Conservation (phyloP, 2,888 invertebrate species). For the Drosophila mettleri region DNA sequence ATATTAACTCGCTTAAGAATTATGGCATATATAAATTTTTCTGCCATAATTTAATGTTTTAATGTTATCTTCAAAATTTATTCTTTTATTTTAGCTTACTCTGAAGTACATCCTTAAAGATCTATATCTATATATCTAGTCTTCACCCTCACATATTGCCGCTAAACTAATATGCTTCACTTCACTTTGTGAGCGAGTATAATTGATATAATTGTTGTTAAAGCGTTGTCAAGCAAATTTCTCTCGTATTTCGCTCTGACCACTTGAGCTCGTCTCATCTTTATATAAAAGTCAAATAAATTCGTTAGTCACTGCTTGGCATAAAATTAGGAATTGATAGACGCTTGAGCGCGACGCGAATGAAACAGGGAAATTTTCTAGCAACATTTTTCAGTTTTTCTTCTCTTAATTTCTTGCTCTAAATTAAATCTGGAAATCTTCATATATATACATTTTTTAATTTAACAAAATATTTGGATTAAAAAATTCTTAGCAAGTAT, state of each 20-base stretch:
- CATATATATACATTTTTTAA: neutral
- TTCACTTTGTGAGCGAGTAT: neutral
- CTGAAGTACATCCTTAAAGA: too few relatives aligned
- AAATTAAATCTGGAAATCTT: neutral
- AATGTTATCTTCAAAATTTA: too few relatives aligned
- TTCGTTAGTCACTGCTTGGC: conserved; percentile 5
- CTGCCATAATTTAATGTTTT: too few relatives aligned
- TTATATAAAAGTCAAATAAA: conserved; percentile 9
- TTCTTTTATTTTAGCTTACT: too few relatives aligned
- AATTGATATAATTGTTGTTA: neutral
- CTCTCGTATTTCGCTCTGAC: neutral
- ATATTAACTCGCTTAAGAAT: too few relatives aligned
- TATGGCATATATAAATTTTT: too few relatives aligned
- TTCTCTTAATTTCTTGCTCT: neutral
- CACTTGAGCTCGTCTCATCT: conserved; percentile 3
- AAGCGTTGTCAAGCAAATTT: neutral
- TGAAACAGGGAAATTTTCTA: conserved; percentile 4
- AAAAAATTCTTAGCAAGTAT: neutral
- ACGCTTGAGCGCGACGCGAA: neutral
- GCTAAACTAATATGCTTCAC: neutral
- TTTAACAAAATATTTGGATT: neutral
- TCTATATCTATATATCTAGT: too few relatives aligned
- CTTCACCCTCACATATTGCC: too few relatives aligned
- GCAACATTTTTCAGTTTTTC: neutral
- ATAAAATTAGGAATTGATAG: conserved; percentile 7